phyloP scores from a whole-genome alignment of 1,140 invertebrate genomes.

The Panagrolaimus sp. region DNA sequence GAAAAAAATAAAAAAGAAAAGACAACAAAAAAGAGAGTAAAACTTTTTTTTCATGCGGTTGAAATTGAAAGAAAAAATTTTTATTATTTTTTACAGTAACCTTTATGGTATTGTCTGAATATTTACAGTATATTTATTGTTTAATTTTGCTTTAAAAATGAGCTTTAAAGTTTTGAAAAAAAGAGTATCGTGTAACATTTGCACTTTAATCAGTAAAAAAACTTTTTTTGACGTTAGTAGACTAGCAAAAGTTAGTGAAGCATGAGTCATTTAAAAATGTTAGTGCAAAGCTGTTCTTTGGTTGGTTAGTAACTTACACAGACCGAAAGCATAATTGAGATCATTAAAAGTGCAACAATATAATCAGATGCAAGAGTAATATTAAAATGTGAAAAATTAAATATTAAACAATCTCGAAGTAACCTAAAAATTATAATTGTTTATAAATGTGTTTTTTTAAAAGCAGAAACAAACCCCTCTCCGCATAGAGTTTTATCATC shows the following conservation, averaged over 20 bases:
- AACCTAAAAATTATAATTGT: conserved; percentile 18
- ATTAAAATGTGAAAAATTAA: conserved; percentile 51
- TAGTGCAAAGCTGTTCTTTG: not conserved
- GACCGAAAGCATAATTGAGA: conserved; percentile 35
- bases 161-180: too few species aligned
- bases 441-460: conserved; percentile 8
- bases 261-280: not conserved
- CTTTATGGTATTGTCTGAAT: too few species aligned
- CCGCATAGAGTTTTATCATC: not conserved
- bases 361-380: conserved; percentile 53
- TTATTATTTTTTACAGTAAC: too few species aligned
- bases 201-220: conserved; percentile 7
- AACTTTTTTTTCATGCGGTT: too few species aligned
- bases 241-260: not conserved
- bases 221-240: not conserved
- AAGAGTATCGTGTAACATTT: not conserved
- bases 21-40: too few species aligned
- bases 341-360: conserved; percentile 41
- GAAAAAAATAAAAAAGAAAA: too few species aligned
- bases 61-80: too few species aligned
- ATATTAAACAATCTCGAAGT: conserved; percentile 45
- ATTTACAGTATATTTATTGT: too few species aligned
- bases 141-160: too few species aligned
- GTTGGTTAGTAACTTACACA: conserved; percentile 39
- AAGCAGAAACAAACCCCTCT: not conserved